These are phyloP conservation scores for Phaethornis superciliosus DNA, from an alignment of 2,113 vertebrate species.

Conservation along the genomic window DNA sequence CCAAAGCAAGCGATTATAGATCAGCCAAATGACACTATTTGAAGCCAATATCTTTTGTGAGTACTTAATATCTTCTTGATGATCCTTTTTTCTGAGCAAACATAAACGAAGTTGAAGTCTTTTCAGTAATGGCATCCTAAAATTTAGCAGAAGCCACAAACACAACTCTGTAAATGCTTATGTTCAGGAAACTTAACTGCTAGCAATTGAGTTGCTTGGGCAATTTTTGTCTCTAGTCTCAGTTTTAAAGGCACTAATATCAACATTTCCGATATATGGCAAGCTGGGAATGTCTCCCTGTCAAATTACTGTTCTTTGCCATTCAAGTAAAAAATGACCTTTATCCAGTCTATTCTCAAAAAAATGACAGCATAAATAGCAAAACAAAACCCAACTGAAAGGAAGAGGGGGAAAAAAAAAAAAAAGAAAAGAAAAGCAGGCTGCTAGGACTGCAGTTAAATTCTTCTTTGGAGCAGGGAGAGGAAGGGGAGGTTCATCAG, in stretches of 20 bases:
- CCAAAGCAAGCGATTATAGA: constrained; percentile 41
- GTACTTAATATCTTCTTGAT: constrained; percentile 1
- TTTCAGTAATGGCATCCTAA: not conserved
- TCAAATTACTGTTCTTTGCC: constrained; percentile 23
- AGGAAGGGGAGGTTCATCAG: not conserved
- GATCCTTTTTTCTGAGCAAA: not conserved
- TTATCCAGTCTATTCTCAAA: not conserved
- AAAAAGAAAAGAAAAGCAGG: not conserved
- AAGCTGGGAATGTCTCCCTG: constrained; percentile 21
- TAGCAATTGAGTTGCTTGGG: not conserved
- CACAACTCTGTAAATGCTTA: not conserved
- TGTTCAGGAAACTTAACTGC: not conserved
- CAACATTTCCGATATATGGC: not conserved
- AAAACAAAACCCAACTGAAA: not conserved
- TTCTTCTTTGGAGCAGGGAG: not conserved
- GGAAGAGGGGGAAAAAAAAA: not conserved
- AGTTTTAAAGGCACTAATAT: constrained; percentile 7
- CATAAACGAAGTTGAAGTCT: not conserved
- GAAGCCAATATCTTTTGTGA: constrained; percentile 31
- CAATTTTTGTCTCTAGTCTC: not conserved
- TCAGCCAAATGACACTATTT: constrained; percentile 15
- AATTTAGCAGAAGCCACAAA: not conserved
- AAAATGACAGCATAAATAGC: constrained; percentile 24
- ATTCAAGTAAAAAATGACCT: constrained; percentile 43
- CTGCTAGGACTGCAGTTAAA: not conserved